Conservation (phyloP, 2,113 vertebrate genomes). For the Gila orcuttii region DNA sequence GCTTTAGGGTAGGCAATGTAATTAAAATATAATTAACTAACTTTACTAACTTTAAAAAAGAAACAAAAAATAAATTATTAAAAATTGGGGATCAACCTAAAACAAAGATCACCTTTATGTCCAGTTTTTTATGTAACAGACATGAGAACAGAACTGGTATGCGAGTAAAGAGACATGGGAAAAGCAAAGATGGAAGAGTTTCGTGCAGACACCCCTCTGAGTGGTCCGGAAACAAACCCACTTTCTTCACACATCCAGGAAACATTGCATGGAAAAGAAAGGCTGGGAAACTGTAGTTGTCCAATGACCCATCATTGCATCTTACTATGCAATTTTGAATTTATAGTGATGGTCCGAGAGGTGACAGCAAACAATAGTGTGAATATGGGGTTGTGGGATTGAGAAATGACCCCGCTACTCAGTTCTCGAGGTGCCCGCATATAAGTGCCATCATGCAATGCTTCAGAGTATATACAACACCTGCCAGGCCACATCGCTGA, state of each 20-base stretch:
- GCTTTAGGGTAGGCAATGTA: too few relatives aligned
- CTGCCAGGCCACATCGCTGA: not conserved
- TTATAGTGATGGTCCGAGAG: not conserved
- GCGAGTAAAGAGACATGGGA: constrained; percentile 9
- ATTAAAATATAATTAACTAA: not conserved
- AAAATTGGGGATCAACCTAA: not conserved
- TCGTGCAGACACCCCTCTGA: constrained; percentile 27
- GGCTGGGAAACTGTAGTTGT: not conserved
- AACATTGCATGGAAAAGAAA: constrained; percentile 14
- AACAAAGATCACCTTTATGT: not conserved
- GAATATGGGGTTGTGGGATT: not conserved
- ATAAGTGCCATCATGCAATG: not conserved
- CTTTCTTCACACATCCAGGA: constrained; percentile 21
- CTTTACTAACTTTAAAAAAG: not conserved
- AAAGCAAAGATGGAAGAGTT: not conserved
- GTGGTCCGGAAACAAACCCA: not conserved
- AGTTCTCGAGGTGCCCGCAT: not conserved
- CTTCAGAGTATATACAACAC: not conserved
- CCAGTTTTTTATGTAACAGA: not conserved
- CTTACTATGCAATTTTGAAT: not conserved
- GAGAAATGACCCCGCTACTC: not conserved
- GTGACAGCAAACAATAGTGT: not conserved
- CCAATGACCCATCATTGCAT: not conserved
- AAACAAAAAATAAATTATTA: not conserved
- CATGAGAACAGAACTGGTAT: not conserved